These are phyloP conservation scores for Ectropis grisescens DNA, from an alignment of 1,140 invertebrate species.

Conservation along the genomic window DNA sequence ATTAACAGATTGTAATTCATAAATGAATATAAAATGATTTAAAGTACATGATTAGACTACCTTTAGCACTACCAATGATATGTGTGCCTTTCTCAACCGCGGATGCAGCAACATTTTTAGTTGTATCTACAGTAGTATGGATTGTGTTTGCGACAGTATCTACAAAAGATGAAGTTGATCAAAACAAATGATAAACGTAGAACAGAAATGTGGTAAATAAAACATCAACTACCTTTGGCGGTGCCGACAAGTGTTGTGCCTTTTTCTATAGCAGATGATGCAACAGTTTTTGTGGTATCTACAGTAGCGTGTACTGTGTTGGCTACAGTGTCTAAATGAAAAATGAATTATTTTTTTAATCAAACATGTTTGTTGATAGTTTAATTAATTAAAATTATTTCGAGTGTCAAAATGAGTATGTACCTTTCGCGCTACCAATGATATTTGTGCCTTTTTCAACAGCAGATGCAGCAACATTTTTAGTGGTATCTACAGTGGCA, in stretches of 20 bases:
- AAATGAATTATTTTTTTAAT: too few species aligned
- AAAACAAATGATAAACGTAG: too few species aligned
- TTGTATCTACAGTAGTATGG: conserved; percentile 14
- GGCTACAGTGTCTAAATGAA: conserved; percentile 21
- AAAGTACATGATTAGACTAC: too few species aligned
- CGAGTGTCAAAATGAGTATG: too few species aligned
- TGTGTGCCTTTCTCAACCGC: conserved; percentile 13
- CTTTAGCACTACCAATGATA: conserved; percentile 14
- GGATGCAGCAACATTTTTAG: conserved; percentile 15
- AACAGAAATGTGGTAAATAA: too few species aligned
- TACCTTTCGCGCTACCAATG: conserved; percentile 19
- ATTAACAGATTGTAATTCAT: too few species aligned
- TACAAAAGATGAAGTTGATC: too few species aligned
- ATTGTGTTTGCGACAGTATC: conserved; percentile 21
- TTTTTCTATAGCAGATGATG: conserved; percentile 19
- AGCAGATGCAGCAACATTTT: conserved; percentile 29
- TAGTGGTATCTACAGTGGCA: conserved; percentile 22
- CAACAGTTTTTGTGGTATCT: conserved; percentile 27
- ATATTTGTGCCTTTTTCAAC: conserved; percentile 30
- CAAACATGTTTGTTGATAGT: too few species aligned
- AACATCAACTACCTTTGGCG: conserved; percentile 31
- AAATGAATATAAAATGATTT: too few species aligned
- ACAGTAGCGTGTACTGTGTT: conserved; percentile 19
- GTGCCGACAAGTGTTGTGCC: conserved; percentile 17
- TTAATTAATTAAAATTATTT: too few species aligned